Conservation (phyloP, 2,797 vertebrate genomes). For the Clarias fuscus region DNA sequence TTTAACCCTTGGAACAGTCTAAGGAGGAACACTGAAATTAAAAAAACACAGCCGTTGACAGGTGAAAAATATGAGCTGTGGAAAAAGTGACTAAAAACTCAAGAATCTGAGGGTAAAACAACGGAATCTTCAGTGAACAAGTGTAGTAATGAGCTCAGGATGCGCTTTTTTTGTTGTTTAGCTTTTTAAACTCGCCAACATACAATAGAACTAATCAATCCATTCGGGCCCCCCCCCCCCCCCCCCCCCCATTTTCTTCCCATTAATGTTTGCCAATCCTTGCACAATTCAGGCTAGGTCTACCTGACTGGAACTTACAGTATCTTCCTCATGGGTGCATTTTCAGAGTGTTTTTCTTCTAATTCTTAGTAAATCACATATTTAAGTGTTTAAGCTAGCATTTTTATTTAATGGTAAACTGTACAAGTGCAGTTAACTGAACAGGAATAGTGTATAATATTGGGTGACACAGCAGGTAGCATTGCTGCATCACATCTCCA, state of each 20-base stretch:
- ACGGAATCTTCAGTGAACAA: background rate
- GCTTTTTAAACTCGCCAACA: background rate
- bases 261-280: background rate
- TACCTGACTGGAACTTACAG: background rate
- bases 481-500: background rate
- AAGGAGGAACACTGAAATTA: background rate
- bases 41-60: background rate
- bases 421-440: background rate
- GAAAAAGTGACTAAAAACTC: background rate
- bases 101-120: background rate
- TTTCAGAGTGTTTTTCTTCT: background rate
- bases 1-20: conserved; percentile 24
- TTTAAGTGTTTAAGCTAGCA: background rate
- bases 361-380: background rate
- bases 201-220: background rate
- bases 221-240: no score
- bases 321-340: background rate
- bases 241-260: background rate
- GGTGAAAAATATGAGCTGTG: background rate
- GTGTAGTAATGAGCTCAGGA: background rate
- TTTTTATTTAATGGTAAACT: background rate
- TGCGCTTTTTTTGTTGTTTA: background rate
- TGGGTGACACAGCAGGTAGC: background rate
- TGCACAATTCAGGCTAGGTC: background rate
- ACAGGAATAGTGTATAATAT: background rate